Evolutionary conservation across 2,888 invertebrate species (phyloP).

Genomic region (Notodonta dromedarius): DNA sequence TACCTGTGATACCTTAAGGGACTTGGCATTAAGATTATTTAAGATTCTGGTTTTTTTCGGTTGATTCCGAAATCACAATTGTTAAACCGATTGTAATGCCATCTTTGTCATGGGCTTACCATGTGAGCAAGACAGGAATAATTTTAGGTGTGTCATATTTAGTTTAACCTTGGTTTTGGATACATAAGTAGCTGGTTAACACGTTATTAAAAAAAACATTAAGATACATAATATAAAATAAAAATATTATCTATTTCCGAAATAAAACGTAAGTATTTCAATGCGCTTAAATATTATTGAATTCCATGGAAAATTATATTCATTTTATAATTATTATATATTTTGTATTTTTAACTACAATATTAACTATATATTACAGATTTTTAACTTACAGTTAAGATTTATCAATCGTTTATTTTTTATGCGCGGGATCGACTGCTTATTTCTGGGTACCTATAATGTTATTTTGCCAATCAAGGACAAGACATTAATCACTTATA

Average conservation of each 20-base stretch:
- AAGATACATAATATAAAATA: background rate
- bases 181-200: constrained; percentile 5
- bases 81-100: too few relatives aligned
- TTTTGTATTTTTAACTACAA: constrained; percentile 83
- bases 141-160: too few relatives aligned
- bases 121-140: too few relatives aligned
- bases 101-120: too few relatives aligned
- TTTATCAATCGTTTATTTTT: constrained; percentile 74
- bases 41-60: too few relatives aligned
- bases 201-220: constrained; percentile 7
- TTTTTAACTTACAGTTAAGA: constrained; percentile 76
- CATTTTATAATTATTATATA: constrained; percentile 79
- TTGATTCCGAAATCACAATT: too few relatives aligned
- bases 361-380: constrained; percentile 84
- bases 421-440: constrained; percentile 62
- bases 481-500: constrained; percentile 4
- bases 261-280: constrained; percentile 34
- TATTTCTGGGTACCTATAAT: constrained; percentile 39
- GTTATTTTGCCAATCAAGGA: constrained; percentile 29
- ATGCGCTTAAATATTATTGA: constrained; percentile 69
- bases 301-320: constrained; percentile 84
- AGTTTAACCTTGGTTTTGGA: too few relatives aligned
- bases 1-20: background rate
- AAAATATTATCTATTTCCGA: constrained; percentile 22
- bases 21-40: too few relatives aligned